These are phyloP conservation scores for Timandra comae DNA, from an alignment of 2,888 invertebrate species.

Conservation along the genomic window DNA sequence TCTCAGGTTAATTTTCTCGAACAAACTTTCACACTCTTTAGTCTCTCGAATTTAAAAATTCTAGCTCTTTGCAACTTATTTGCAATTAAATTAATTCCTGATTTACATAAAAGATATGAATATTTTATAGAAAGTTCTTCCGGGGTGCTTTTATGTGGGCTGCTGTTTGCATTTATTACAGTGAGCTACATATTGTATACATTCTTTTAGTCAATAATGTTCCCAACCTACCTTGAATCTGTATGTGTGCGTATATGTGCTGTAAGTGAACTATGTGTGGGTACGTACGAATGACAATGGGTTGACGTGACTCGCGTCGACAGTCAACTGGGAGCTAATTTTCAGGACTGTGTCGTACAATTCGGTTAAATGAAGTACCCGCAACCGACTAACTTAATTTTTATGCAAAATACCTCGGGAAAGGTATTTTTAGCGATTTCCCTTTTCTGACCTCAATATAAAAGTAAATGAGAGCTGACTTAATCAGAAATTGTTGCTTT, in stretches of 20 bases:
- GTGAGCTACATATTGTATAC: too few relatives aligned
- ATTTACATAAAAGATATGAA: not conserved
- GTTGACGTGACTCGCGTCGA: constrained; percentile 2
- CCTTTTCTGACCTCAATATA: too few relatives aligned
- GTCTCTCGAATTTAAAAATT: not conserved
- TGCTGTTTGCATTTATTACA: too few relatives aligned
- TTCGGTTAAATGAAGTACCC: constrained; percentile 4
- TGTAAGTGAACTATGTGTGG: too few relatives aligned
- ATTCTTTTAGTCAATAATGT: too few relatives aligned
- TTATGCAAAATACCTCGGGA: constrained; percentile 4
- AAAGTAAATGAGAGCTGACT: not conserved
- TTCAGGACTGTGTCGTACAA: not conserved
- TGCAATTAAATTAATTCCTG: constrained; percentile 1
- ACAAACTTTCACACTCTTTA: constrained; percentile 6
- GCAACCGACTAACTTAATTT: constrained; percentile 5
- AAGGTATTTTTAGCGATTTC: not conserved
- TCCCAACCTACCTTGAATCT: too few relatives aligned
- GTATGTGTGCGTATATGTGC: too few relatives aligned
- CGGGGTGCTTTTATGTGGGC: too few relatives aligned
- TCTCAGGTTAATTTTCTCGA: constrained; percentile 8
- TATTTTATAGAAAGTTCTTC: too few relatives aligned
- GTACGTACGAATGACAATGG: not conserved
- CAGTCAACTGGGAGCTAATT: not conserved
- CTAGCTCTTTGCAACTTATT: not conserved
- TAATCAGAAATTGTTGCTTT: constrained; percentile 5